Evolutionary conservation across 2,113 vertebrate species (phyloP).

Genomic region (Sclerurus mexicanus): DNA sequence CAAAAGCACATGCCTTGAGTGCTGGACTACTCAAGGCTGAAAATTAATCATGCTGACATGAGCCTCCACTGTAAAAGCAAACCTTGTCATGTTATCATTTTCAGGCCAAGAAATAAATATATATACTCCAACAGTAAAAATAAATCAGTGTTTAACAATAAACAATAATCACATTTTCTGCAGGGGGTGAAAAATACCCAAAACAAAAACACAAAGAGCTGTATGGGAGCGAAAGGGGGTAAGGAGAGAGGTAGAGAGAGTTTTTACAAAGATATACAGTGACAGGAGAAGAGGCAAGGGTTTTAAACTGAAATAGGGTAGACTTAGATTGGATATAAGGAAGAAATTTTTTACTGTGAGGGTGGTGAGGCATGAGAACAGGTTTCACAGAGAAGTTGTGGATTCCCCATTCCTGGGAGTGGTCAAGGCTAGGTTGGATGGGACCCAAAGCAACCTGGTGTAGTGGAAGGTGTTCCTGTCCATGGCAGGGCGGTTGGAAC

Average conservation of each 20-base stretch:
- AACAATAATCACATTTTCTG: background rate
- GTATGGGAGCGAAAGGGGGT: background rate
- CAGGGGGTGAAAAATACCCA: background rate
- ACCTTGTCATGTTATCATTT: background rate
- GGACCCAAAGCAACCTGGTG: background rate
- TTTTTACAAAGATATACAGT: background rate
- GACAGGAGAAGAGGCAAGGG: background rate
- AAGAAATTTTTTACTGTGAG: background rate
- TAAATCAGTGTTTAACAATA: background rate
- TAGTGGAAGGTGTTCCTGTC: background rate
- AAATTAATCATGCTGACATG: background rate
- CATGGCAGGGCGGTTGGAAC: background rate
- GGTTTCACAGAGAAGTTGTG: background rate
- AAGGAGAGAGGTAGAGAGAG: background rate
- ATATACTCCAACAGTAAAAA: background rate
- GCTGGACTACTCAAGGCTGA: background rate
- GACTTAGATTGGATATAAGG: background rate
- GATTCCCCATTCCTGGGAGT: fast-evolving
- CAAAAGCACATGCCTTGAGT: background rate
- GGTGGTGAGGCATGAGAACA: background rate
- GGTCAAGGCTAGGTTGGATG: fast-evolving
- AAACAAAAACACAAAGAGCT: background rate
- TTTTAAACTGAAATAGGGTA: background rate
- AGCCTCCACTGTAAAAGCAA: constrained; percentile 14
- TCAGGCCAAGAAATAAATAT: background rate